Evolutionary conservation across 2,797 vertebrate species (phyloP).

Genomic region (Huso huso): DNA sequence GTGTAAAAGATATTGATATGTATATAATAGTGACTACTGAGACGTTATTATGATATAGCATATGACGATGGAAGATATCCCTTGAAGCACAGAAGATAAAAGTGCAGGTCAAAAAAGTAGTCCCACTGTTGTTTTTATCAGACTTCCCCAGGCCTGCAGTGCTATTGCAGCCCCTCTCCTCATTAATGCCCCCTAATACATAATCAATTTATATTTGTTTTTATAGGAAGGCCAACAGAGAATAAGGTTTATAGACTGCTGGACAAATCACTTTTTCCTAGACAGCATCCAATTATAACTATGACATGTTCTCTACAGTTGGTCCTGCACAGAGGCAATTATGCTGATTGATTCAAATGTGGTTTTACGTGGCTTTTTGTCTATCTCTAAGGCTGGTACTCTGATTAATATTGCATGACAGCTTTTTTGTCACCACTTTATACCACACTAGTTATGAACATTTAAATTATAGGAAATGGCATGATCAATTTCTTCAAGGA

Average conservation of each 20-base stretch:
- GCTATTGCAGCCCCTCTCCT: slow-evolving; percentile 21
- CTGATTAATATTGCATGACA: slow-evolving; percentile 3
- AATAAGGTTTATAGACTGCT: slow-evolving; percentile 17
- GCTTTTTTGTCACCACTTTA: slow-evolving; percentile 19
- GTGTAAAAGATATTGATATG: too few relatives aligned
- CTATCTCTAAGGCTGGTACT: slow-evolving; percentile 28
- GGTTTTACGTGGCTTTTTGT: slow-evolving; percentile 32
- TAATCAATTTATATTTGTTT: slow-evolving; percentile 38
- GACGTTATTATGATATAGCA: too few relatives aligned
- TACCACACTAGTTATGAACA: slow-evolving; percentile 20
- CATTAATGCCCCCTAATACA: slow-evolving; percentile 19
- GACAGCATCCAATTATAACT: slow-evolving; percentile 33
- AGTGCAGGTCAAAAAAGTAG: too few relatives aligned
- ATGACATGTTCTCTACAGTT: slow-evolving; percentile 33
- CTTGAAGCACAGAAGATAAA: too few relatives aligned
- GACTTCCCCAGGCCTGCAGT: neutral
- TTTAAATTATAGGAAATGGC: neutral
- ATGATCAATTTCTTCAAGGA: neutral
- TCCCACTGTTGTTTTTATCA: neutral
- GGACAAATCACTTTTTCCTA: slow-evolving; percentile 14
- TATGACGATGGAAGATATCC: too few relatives aligned
- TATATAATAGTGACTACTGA: too few relatives aligned
- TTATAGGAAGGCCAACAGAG: slow-evolving; percentile 20
- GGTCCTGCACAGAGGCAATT: slow-evolving; percentile 31
- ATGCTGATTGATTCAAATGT: slow-evolving; percentile 40